Percentiles rank a stretch among this genome's conserved stretches.
These are phyloP conservation scores for Thinocorus orbignyianus DNA, from an alignment of 2,113 vertebrate genomes.

Conservation along the genomic window DNA sequence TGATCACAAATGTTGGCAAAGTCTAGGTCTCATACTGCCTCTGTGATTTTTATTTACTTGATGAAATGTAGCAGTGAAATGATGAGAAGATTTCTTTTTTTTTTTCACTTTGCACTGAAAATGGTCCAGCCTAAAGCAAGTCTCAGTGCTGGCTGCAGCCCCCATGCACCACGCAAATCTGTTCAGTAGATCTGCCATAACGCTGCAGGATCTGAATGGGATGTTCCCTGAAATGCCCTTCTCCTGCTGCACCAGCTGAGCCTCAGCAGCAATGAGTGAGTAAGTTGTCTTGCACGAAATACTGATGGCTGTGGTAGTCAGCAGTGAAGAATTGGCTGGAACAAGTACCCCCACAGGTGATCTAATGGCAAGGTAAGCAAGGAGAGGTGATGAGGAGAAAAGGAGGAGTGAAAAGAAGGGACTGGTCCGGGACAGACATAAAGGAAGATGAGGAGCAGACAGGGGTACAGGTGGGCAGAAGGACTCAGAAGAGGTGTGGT, in stretches of 20 bases:
- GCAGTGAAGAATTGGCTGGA: neutral
- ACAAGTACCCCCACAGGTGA: neutral
- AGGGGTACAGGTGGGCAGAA: fast-evolving
- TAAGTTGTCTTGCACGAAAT: neutral
- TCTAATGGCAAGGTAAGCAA: neutral
- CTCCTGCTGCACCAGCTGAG: neutral
- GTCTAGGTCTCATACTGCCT: neutral
- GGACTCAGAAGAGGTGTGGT: neutral
- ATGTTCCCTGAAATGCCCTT: neutral
- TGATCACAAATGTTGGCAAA: neutral
- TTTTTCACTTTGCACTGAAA: neutral
- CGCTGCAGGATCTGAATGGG: fast-evolving
- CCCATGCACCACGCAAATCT: neutral
- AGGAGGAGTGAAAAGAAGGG: neutral
- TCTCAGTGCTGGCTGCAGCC: neutral
- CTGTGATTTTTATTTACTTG: neutral
- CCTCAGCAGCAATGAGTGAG: neutral
- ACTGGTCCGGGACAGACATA: neutral
- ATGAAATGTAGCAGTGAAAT: neutral
- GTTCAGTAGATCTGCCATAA: neutral
- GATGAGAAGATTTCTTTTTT: neutral
- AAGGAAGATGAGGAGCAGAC: neutral
- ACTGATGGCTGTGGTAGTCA: neutral
- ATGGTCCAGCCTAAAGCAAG: fast-evolving
- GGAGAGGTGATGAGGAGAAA: neutral